These are phyloP conservation scores for Octonoba sinensis DNA, from an alignment of 2,888 invertebrate genomes.

Conservation along the genomic window DNA sequence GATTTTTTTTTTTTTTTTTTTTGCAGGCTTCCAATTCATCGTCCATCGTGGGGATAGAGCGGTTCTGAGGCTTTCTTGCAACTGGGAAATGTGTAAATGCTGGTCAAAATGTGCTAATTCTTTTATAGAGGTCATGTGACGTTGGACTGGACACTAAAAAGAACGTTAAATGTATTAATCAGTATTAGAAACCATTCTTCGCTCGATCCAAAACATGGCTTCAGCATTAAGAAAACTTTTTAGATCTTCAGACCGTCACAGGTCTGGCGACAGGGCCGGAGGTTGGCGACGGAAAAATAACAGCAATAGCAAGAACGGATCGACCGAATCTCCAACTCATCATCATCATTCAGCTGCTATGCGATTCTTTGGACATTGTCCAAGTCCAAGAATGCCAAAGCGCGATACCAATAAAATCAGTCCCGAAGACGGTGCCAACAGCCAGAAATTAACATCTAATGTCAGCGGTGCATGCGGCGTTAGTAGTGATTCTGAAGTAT, in stretches of 20 bases:
- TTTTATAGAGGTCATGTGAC: slow-evolving; percentile 11
- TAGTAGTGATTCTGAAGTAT: slow-evolving; percentile 13
- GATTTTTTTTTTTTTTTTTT: background rate
- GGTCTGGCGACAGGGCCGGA: slow-evolving; percentile 43
- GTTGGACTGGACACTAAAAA: background rate
- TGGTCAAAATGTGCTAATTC: background rate
- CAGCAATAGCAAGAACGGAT: slow-evolving; percentile 26
- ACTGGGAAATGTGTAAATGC: background rate
- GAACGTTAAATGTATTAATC: slow-evolving; percentile 9
- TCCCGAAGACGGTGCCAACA: slow-evolving; percentile 60
- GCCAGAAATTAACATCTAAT: slow-evolving; percentile 17
- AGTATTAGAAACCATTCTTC: slow-evolving; percentile 18
- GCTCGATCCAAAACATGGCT: slow-evolving; percentile 44
- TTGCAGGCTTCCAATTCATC: background rate
- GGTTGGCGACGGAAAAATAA: slow-evolving; percentile 41
- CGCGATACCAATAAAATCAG: slow-evolving; percentile 63
- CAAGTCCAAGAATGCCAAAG: slow-evolving; percentile 58
- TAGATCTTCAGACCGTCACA: slow-evolving; percentile 47
- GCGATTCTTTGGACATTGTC: slow-evolving; percentile 62
- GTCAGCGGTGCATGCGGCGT: slow-evolving; percentile 24
- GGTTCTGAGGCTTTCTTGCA: background rate
- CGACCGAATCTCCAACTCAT: slow-evolving; percentile 54
- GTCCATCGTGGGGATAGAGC: background rate
- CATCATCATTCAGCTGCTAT: slow-evolving; percentile 61
- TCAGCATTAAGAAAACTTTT: slow-evolving; percentile 62